Conservation (phyloP, 2,888 invertebrate genomes). For the Eristalis arbustorum region DNA sequence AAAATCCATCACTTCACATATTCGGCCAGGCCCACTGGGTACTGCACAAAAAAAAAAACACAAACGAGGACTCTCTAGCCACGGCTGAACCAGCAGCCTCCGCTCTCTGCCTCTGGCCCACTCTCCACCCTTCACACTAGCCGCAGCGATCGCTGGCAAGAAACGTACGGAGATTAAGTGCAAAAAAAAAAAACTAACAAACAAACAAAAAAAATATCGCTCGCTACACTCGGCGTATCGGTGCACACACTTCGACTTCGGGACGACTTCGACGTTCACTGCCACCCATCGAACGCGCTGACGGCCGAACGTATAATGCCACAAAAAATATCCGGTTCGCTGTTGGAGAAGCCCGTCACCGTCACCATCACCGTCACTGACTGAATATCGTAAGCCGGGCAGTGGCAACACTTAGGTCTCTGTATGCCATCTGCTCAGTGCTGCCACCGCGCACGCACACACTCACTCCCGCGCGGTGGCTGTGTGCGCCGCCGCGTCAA, state of each 20-base stretch:
- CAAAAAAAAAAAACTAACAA: neutral
- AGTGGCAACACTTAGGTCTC: slow-evolving; percentile 25
- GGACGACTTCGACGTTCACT: neutral
- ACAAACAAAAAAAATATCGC: slow-evolving; percentile 11
- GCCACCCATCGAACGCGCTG: slow-evolving; percentile 65
- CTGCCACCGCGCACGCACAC: neutral
- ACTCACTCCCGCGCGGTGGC: neutral
- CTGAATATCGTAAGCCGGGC: slow-evolving; percentile 29
- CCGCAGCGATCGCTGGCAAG: neutral
- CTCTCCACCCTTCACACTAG: neutral
- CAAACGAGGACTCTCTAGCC: neutral
- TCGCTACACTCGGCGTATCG: slow-evolving; percentile 36
- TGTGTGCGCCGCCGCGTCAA: neutral
- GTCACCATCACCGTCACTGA: slow-evolving; percentile 7
- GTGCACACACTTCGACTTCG: neutral
- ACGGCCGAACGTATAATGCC: slow-evolving; percentile 66
- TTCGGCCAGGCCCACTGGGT: neutral
- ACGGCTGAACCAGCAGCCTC: neutral
- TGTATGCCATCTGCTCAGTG: slow-evolving; percentile 19
- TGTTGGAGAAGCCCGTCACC: slow-evolving; percentile 29
- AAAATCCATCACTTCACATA: slow-evolving; percentile 31
- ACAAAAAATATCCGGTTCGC: slow-evolving; percentile 56
- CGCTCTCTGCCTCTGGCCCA: neutral
- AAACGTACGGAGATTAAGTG: neutral
- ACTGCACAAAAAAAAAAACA: neutral